Evolutionary conservation across 1,140 invertebrate species (phyloP), one percentile per base, ranked within the genome.

Genomic region (Diorhabda sublineata): DNA sequence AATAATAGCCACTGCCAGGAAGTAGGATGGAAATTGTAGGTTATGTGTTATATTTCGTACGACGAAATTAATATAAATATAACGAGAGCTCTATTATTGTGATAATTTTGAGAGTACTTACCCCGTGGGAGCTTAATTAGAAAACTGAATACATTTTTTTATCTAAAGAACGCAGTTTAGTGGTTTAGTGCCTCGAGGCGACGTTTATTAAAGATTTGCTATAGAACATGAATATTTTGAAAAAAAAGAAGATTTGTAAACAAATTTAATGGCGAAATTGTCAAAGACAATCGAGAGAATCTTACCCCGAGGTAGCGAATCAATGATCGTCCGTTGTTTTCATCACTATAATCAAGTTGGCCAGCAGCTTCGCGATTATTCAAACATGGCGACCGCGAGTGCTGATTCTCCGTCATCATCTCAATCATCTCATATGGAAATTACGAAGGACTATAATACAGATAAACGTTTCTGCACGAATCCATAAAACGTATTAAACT

Each of bases 401-500:
- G 42, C n/a, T 44, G 57, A 26, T 44, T 6, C 64, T 42, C 71
- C 70, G 73, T 72, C 73, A 72, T 72, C 73, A 72, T 73, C 71
- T 62, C 64, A 73, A 72, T 72, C 73, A 72, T 73, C 71, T 62
- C 64, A 73, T 74, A 74, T 74, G 73, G 73, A 74, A 71, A 74
- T 74, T 72, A 72, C 69, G 66, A 66, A 70, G 69, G 65, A 70
- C 71, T 74, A 74, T 72, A 72, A 74, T 70, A 74, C 73, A 69
- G 73, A 74, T 74, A 74, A 74, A 72, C 70, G 73, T 68, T 61
- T 69, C 63, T 69, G 71, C 73, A 71, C 73, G 73, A 74, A 74
- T 74, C 73, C 73, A 71, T 72, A 74, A 72, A 74, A 74, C 64
- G 69, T 69, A 70, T 73, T 73, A 73, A 73, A 73, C 69, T 71